Evolutionary conservation across 2,888 invertebrate genomes (phyloP).

Genomic region (Siphonodentalium dalli): DNA sequence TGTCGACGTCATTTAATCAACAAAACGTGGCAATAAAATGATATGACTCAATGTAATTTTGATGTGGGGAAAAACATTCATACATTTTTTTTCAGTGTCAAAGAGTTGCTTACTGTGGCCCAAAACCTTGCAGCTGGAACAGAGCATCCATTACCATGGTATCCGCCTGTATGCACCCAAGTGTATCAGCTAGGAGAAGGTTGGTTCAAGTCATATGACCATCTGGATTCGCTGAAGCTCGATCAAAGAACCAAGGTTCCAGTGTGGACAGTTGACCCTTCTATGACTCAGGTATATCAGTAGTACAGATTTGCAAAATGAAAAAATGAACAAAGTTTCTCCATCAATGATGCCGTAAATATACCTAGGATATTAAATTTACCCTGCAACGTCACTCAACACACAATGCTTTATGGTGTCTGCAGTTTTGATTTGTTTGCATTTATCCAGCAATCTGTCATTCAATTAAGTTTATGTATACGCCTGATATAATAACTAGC

Average conservation of each 20-base stretch:
- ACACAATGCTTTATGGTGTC: too few species aligned
- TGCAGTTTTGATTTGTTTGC: too few species aligned
- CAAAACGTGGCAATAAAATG: too few species aligned
- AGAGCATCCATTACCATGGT: constrained; percentile 79
- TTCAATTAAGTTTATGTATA: too few species aligned
- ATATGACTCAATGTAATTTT: too few species aligned
- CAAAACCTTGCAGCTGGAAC: constrained; percentile 72
- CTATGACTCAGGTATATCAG: constrained; percentile 55
- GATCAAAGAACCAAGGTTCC: constrained; percentile 56
- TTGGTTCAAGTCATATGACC: constrained; percentile 50
- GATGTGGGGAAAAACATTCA: not conserved
- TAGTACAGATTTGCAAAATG: too few species aligned
- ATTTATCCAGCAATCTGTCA: too few species aligned
- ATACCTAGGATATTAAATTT: too few species aligned
- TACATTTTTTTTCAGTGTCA: constrained; percentile 57
- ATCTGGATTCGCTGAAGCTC: constrained; percentile 52
- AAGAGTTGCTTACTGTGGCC: constrained; percentile 70
- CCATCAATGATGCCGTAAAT: not conserved
- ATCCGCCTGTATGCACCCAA: constrained; percentile 74
- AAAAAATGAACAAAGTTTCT: not conserved
- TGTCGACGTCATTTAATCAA: too few species aligned
- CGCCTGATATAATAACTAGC: too few species aligned
- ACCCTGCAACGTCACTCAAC: too few species aligned
- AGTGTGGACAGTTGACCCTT: constrained; percentile 51
- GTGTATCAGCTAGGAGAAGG: constrained; percentile 54